Conservation (phyloP, 2,888 invertebrate species). For the Torymus aiolomorphi region DNA sequence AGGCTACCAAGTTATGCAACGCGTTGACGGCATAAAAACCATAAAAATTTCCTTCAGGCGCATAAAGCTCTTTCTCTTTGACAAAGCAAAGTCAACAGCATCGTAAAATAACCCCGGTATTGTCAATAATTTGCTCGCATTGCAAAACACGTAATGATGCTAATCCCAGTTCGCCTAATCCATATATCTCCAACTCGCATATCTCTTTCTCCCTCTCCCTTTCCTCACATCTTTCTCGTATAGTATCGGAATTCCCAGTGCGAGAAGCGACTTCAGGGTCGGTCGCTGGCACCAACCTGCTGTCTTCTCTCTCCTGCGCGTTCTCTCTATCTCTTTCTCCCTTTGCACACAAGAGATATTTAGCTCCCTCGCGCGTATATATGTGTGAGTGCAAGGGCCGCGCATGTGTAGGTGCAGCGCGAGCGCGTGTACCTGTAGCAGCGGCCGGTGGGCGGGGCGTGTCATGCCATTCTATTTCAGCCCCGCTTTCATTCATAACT, state of each 20-base stretch:
- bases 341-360: conserved; percentile 36
- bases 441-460: conserved; percentile 71
- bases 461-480: conserved; percentile 74
- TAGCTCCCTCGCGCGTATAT: not conserved
- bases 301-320: conserved; percentile 50
- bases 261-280: conserved; percentile 51
- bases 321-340: conserved; percentile 56
- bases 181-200: no score
- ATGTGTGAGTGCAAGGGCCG: conserved; percentile 7
- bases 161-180: no score
- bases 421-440: conserved; percentile 50
- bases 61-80: no score
- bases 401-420: conserved; percentile 47
- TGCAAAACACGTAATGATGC: no score
- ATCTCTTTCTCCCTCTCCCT: not conserved
- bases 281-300: conserved; percentile 59
- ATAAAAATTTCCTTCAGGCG: no score
- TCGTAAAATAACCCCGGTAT: no score
- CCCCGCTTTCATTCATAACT: conserved; percentile 75
- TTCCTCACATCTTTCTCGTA: not conserved
- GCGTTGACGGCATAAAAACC: no score
- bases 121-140: no score
- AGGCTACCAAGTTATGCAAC: no score
- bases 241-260: conserved; percentile 29
- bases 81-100: no score